Evolutionary conservation across 2,797 vertebrate genomes (phyloP).

Genomic region (Toxotes lorentzi): DNA sequence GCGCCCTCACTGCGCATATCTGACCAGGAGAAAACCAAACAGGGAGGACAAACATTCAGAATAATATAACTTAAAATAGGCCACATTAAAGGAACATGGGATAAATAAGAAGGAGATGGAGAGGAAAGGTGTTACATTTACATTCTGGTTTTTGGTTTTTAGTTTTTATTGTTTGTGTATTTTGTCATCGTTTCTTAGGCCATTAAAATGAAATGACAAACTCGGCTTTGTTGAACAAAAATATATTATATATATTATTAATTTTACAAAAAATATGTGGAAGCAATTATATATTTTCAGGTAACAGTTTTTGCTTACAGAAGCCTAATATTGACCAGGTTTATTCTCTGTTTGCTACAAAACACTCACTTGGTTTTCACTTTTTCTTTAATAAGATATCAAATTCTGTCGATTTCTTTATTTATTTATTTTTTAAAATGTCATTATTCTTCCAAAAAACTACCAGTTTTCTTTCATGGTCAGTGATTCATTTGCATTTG

Average conservation of each 20-base stretch:
- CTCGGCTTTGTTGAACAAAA: too few relatives aligned
- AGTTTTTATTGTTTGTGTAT: too few relatives aligned
- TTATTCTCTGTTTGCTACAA: too few relatives aligned
- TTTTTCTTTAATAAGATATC: background rate
- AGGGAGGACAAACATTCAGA: too few relatives aligned
- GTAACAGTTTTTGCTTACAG: background rate
- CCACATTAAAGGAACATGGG: background rate
- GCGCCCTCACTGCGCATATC: conserved; percentile 51
- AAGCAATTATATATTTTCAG: background rate
- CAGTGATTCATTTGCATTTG: background rate
- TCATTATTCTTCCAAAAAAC: background rate
- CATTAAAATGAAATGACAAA: background rate
- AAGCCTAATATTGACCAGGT: background rate
- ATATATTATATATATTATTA: background rate
- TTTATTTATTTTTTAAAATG: background rate
- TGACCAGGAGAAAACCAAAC: background rate
- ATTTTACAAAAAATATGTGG: background rate
- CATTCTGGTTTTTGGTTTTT: too few relatives aligned
- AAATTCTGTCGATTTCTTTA: background rate
- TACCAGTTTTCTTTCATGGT: background rate
- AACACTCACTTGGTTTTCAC: background rate
- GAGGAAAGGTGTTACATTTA: too few relatives aligned
- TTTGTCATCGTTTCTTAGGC: too few relatives aligned
- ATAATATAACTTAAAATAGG: background rate
- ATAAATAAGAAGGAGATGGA: too few relatives aligned